Base-by-base conservation (phyloP, 2,888 invertebrate genomes). In the Erebia ligea region DNA sequence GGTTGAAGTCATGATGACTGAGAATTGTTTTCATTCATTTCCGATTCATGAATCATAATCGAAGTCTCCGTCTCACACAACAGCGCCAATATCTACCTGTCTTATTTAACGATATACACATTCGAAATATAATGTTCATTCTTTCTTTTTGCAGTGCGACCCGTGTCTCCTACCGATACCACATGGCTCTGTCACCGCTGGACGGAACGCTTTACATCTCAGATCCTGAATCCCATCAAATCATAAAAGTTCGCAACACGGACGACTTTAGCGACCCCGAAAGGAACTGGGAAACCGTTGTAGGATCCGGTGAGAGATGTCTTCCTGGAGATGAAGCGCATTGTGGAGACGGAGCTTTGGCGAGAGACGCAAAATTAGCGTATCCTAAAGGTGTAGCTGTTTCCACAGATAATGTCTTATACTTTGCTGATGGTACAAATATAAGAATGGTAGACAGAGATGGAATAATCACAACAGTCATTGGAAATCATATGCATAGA, bases 351-450 rank as follows among this genome's bases (percentile, higher is more conserved):
- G 98, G 98, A 1, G 98, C 98, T 0, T 89, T 97, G 61, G 99
- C 99, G 0, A 95, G 97, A 69, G 97, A 98, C 83, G 99, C 99
- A 0, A 98, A 98, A 86, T 94, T 99, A 9, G 98, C 98, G 0
- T 98, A 98, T 86, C 98, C 99, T 0, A 99, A 99, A 94, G 98
- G 98, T 79, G 98, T 99, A 15, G 98, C 99, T 0, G 97, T 99
- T 0, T 98, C 98, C 0, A 96, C 96, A 15, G 98, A 98, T 80
- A 98, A 98, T 76, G 96, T 98, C 0, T 89, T 99, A 0, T 99
- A 98, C 88, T 98, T 99, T 82, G 99, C 98, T 62, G 99, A 99
- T 85, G 99, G 99, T 3, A 98, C 98, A 1, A 98, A 98, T 83
- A 97, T 98, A 76, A 94, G 99, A 63, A 98, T 97, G 96, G 98